A percentile compares a stretch with the other conserved stretches of the same genome.
phyloP scores from a whole-genome alignment of 2,113 vertebrate species.

The Lonchura striata region DNA sequence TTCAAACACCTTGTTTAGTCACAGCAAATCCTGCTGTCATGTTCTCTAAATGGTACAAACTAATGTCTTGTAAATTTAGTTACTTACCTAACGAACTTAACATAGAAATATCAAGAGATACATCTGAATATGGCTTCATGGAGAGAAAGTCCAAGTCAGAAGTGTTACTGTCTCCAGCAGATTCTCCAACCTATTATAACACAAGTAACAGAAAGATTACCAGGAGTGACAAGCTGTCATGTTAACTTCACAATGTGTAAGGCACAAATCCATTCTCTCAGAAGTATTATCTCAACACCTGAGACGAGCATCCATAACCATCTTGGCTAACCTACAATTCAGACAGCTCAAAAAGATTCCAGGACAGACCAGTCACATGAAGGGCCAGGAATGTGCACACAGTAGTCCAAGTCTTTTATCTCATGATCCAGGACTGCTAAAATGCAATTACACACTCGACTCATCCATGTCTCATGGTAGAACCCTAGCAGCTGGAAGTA shows the following conservation, averaged over 20 bases:
- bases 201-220: neutral
- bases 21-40: neutral
- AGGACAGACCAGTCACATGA: neutral
- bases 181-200: constrained; percentile 78
- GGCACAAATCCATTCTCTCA: neutral
- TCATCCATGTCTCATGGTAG: neutral
- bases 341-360: neutral
- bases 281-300: neutral
- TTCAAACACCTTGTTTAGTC: neutral
- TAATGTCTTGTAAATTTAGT: neutral
- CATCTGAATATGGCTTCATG: constrained; percentile 88
- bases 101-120: constrained; percentile 92
- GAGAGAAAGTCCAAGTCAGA: constrained; percentile 92
- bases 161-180: constrained; percentile 75
- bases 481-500: neutral
- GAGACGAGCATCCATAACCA: neutral
- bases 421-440: neutral
- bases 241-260: neutral
- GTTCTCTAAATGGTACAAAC: neutral
- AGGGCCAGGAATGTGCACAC: neutral
- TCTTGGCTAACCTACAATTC: neutral
- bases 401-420: neutral
- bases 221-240: neutral
- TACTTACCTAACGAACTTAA: constrained; percentile 87
- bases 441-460: neutral